A percentile compares a stretch with the other conserved stretches of the same genome.
Evolutionary conservation across 2,797 vertebrate genomes (phyloP).

Genomic region (Gadopsis bispinosus): DNA sequence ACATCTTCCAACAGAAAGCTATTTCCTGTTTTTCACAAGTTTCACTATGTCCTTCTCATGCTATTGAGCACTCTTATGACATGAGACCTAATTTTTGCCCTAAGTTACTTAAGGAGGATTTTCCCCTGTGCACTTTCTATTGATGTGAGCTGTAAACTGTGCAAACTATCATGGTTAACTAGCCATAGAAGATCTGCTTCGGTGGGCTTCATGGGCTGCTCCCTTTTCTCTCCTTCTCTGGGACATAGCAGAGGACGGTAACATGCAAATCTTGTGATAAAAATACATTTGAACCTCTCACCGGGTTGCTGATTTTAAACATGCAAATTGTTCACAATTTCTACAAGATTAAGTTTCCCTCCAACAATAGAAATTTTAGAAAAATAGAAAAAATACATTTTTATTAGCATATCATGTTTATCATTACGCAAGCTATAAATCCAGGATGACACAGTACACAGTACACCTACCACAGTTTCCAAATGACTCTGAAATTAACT

Average conservation of each 20-base stretch:
- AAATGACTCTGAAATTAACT: neutral
- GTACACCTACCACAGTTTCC: neutral
- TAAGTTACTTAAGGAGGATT: slow-evolving; percentile 68
- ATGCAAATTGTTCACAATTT: slow-evolving; percentile 59
- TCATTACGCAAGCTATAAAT: neutral
- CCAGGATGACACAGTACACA: neutral
- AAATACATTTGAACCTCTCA: slow-evolving; percentile 59
- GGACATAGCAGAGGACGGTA: slow-evolving; percentile 22
- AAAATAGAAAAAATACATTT: neutral
- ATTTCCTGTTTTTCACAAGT: slow-evolving; percentile 65
- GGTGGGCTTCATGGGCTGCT: slow-evolving; percentile 12
- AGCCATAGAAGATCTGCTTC: slow-evolving; percentile 64
- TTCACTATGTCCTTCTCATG: slow-evolving; percentile 57
- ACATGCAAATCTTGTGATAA: slow-evolving; percentile 70
- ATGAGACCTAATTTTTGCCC: slow-evolving; percentile 47
- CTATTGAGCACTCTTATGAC: slow-evolving; percentile 44
- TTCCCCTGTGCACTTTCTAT: slow-evolving; percentile 60
- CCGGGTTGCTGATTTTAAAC: slow-evolving; percentile 61
- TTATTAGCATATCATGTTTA: neutral
- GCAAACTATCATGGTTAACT: slow-evolving; percentile 61
- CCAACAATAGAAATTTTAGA: neutral
- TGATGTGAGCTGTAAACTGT: slow-evolving; percentile 58
- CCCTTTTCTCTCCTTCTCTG: slow-evolving; percentile 23
- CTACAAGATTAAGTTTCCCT: neutral
- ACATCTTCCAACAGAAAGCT: slow-evolving; percentile 5